Evolutionary conservation across 30 jellyfish, hydroid and myxozoan genomes (phyloP), one percentile per base, ranked within the genome.

Genomic region (Pelagia noctiluca): DNA sequence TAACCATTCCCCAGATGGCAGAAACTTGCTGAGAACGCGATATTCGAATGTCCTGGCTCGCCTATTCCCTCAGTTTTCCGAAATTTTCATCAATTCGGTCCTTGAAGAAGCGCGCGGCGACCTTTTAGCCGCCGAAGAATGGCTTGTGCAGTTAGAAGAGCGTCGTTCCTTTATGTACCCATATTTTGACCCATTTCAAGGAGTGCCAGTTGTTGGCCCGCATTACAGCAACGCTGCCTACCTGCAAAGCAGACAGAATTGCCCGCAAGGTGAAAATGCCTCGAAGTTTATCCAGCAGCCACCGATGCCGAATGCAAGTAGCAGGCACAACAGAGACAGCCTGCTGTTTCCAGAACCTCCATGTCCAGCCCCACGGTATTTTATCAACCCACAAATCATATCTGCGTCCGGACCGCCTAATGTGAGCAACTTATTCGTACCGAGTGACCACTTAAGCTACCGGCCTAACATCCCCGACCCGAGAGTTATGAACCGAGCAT

Each of bases 121-220:
- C 19, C 70, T 82, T 2, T 80, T 82, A 19, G 84, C 92, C 13
- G 92, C 92, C 26, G 92, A 85, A 0, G 92, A 82, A 69, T 82
- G 92, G 92, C 64, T 82, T 26, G 92, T 82, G 25, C 92, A 82
- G 29, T 63, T 82, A 0, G 92, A 68, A 24, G 92, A 82, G 31
- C 79, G 92, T 16, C 74, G 92, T 2, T 57, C 92, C 0, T 82
- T 82, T 49, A 82, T 82, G 92, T 82, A 82, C 64, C 92, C 92
- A 1, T 75, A 71, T 21, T 82, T 68, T 25, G 92, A 82, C 38
- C 28, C 92, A 11, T 57, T 82, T 47, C 80, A 73, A 12, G 52
- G 86, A 3, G 24, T 81, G 16, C 91, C 91, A 19, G 28, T 49
- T 10, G 8, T 47, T 12, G 70, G 62, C 71, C 92, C 64, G 16